Percentiles rank a stretch among this genome's conserved stretches.
These are phyloP conservation scores for Cyphomyrmex costatus DNA, from an alignment of 1,140 invertebrate genomes.

Conservation along the genomic window DNA sequence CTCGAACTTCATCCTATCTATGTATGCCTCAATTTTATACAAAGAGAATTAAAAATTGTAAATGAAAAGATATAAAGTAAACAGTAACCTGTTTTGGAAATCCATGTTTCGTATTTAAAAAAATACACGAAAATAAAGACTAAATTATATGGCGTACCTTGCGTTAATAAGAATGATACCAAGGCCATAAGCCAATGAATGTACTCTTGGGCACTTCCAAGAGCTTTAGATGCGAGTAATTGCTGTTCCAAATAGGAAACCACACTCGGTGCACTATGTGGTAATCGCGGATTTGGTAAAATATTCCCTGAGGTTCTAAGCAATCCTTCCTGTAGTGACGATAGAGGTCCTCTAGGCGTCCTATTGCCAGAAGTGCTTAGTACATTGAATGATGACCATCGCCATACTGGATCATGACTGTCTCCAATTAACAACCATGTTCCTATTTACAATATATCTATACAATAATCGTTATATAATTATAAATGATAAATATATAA, in stretches of 20 bases:
- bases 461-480: neutral
- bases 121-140: conserved; percentile 39
- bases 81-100: neutral
- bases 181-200: conserved; percentile 92
- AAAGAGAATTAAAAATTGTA: neutral
- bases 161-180: conserved; percentile 91
- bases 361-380: conserved; percentile 78
- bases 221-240: conserved; percentile 89
- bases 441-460: conserved; percentile 72
- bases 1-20: neutral
- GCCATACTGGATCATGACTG: conserved; percentile 86
- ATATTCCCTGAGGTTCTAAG: conserved; percentile 80
- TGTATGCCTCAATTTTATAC: neutral
- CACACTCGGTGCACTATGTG: conserved; percentile 83
- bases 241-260: conserved; percentile 93
- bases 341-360: conserved; percentile 81
- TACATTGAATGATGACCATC: conserved; percentile 83
- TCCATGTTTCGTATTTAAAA: neutral
- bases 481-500: neutral
- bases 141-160: conserved; percentile 88
- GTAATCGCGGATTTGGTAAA: conserved; percentile 80
- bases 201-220: conserved; percentile 92
- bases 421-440: conserved; percentile 87
- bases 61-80: neutral
- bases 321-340: conserved; percentile 83